Evolutionary conservation across 1,140 invertebrate genomes (phyloP), one percentile per base, ranked within the genome.

Genomic region (Drosophila lacertosa): DNA sequence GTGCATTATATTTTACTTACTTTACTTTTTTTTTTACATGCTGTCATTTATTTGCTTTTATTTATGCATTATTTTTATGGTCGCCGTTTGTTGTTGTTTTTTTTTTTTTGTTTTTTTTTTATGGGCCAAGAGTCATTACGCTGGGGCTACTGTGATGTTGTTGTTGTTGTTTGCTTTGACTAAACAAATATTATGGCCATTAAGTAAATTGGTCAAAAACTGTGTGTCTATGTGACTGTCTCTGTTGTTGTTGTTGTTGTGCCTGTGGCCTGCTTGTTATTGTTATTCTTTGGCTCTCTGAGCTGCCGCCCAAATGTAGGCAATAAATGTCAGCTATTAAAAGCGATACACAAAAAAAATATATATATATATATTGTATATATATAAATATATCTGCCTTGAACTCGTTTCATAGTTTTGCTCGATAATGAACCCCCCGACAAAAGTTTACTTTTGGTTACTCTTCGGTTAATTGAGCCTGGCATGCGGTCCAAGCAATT

Each of bases 171-270:
- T 84, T 84, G 81, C 77, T 68, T 82, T 88, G 77, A 86, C 81
- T 86, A 86, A 86, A 86, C 82, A 88, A 86, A 86, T 88, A 86
- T 86, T 86, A 82, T 88, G 83, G 69, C 81, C 81, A 86, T 86
- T 86, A 86, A 86, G 62, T 72, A 88, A 86, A 86, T 86, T 86
- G 81, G 77, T 86, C 78, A 74, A 82, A 76, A 55, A 75, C 60
- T 59, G 65, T 50, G 37, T 22, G 32, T 16, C 18, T 20, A 9
- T 4, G 11, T 39, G 20, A 13, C 0, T 37, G 16, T 37, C 32
- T 53, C 4, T 33, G 13, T 18, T 9, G 18, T 6, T 53, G 50
- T 37, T 15, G 7, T 29, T n/a, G 37, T 29, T 40, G 39, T 29
- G 42, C 42, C 40, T 37, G 51, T 42, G 33, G 60, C 44, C 15